Evolutionary conservation across 2,113 vertebrate genomes (phyloP), one percentile per base, ranked within the genome.

Genomic region (Riparia riparia): DNA sequence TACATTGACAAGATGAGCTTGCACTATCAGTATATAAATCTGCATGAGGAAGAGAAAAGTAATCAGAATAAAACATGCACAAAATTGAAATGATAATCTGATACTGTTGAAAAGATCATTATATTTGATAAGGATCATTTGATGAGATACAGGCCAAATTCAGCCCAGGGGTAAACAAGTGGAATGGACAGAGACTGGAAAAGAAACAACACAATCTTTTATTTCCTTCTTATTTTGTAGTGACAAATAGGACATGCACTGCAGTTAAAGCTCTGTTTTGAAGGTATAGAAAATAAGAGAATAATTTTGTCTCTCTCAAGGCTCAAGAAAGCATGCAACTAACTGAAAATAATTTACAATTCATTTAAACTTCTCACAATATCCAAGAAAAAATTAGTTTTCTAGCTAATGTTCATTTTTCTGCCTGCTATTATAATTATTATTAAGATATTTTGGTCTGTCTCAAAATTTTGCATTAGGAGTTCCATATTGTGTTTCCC

Each of bases 91-190:
- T 72, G 45, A 65, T 45, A 80, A 86, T 88, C 60, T 68, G 79
- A 72, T 80, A 69, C 20, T 86, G 50, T 90, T 93, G 45, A 86
- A 92, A 90, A 92, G 68, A 80, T 92, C 72, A 49, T 92, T 88
- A 86, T 73, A 63, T 58, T 92, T 88, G 17, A 86, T 93, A 92
- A 51, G 45, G 82, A 83, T 80, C 63, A 80, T 94, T 90, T 96
- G 85, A 93, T 82, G 54, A 94, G 31, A 72, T 69, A 61, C 21
- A 80, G 63, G 34, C 71, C 42, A 73, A 73, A 94, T 57, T 94
- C 66, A 90, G 42, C 60, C 50, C 34, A 10, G 1, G 32, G 44
- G 42, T 93, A 77, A 93, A 86, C 26, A 90, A 82, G 45, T 66
- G 42, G 64, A 93, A 92, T 86, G 58, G 54, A 65, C 45, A 63